A percentile compares a stretch with the other conserved stretches of the same genome.
Evolutionary conservation across 2,113 vertebrate genomes (phyloP).

Genomic region (Antennarius striatus): DNA sequence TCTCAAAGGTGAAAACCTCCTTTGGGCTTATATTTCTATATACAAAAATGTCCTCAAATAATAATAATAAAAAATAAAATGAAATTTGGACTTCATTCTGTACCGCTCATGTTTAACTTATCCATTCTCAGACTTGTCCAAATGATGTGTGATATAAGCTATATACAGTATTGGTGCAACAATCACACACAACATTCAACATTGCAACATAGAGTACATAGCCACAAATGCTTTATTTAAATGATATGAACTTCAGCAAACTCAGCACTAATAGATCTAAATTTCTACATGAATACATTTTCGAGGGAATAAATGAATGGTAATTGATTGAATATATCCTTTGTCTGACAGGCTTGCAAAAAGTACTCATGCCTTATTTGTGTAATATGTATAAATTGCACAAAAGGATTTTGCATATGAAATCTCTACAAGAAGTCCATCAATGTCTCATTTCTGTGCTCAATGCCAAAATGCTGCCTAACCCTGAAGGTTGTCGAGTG

Average conservation of each 20-base stretch:
- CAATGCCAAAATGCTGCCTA: constrained; percentile 9
- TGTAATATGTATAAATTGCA: constrained; percentile 14
- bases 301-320: constrained; percentile 15
- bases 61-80: no score
- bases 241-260: not conserved
- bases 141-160: not conserved
- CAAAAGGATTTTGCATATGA: constrained; percentile 7
- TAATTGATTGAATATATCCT: not conserved
- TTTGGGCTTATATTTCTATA: no score
- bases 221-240: not conserved
- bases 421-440: constrained; percentile 34
- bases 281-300: constrained; percentile 6
- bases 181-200: not conserved
- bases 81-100: no score
- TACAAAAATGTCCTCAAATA: no score
- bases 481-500: constrained; percentile 9
- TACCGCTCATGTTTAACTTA: not conserved
- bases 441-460: constrained; percentile 16
- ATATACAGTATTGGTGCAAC: not conserved
- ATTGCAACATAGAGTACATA: not conserved
- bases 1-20: no score
- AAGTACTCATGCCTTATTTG: not conserved
- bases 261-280: constrained; percentile 3
- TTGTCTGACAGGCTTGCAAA: not conserved
- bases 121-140: not conserved